Evolutionary conservation across 2,888 invertebrate genomes (phyloP).

Genomic region (Tenodera sinensis): DNA sequence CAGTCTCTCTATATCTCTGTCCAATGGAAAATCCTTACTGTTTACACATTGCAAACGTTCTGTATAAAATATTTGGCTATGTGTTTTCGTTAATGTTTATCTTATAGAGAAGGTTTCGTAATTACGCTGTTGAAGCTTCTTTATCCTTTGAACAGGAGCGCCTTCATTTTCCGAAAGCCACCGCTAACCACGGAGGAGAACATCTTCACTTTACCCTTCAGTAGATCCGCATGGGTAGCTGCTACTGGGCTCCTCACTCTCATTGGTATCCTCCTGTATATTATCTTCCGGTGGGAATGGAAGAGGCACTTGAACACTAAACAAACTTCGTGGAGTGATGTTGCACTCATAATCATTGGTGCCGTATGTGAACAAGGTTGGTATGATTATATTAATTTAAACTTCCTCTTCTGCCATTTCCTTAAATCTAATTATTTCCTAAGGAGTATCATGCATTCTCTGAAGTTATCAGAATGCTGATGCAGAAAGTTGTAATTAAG

Average conservation of each 20-base stretch:
- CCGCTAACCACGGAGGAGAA: conserved; percentile 23
- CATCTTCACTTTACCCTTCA: conserved; percentile 25
- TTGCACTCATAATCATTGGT: neutral
- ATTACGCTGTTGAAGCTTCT: neutral
- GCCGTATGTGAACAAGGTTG: neutral
- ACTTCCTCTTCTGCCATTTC: too few species aligned
- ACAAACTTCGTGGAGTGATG: neutral
- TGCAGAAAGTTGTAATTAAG: too few species aligned
- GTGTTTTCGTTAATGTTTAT: too few species aligned
- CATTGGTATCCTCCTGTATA: neutral
- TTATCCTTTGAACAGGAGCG: conserved; percentile 34
- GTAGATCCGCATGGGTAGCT: conserved; percentile 11
- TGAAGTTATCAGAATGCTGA: too few species aligned
- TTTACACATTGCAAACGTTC: too few species aligned
- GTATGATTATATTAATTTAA: neutral
- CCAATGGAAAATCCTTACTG: too few species aligned
- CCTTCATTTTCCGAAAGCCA: conserved; percentile 23
- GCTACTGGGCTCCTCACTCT: conserved; percentile 3
- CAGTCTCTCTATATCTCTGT: too few species aligned
- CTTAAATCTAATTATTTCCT: too few species aligned
- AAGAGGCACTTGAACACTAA: neutral
- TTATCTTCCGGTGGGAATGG: neutral
- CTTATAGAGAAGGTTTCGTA: too few species aligned
- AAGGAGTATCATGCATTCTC: too few species aligned
- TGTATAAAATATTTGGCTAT: too few species aligned